Evolutionary conservation across 1,140 invertebrate genomes (phyloP).

Genomic region (Doryteuthis pealeii): DNA sequence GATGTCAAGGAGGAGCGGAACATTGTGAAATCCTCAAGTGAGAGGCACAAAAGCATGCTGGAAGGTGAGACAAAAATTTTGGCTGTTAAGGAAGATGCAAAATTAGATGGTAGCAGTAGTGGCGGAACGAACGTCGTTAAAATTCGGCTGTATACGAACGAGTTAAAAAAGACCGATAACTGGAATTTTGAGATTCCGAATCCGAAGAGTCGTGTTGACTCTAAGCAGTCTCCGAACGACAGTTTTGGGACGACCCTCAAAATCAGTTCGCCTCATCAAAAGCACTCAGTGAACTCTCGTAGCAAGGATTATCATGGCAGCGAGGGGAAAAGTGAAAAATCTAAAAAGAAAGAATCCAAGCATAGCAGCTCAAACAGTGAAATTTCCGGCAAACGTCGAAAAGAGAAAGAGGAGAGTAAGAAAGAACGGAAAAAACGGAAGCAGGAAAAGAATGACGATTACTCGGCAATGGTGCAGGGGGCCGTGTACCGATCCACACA

Average conservation of each 20-base stretch:
- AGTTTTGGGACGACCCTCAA: slow-evolving; percentile 35
- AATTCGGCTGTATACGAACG: slow-evolving; percentile 20
- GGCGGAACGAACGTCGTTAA: slow-evolving; percentile 25
- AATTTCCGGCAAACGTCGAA: slow-evolving; percentile 45
- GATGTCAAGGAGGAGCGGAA: not conserved
- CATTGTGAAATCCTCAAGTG: not conserved
- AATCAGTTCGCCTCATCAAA: slow-evolving; percentile 40
- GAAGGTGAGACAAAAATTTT: slow-evolving; percentile 5
- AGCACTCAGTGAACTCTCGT: slow-evolving; percentile 43
- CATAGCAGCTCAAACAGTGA: slow-evolving; percentile 28
- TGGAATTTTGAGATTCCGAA: not conserved
- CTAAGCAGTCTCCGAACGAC: slow-evolving; percentile 34
- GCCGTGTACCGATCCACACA: slow-evolving; percentile 38
- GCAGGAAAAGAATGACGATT: slow-evolving; percentile 30
- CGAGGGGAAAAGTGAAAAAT: slow-evolving; percentile 42
- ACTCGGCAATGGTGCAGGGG: slow-evolving; percentile 26
- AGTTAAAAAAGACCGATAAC: slow-evolving; percentile 10
- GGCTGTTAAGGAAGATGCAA: not conserved
- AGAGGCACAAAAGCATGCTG: not conserved
- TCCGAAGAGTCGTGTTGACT: slow-evolving; percentile 47
- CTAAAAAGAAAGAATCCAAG: slow-evolving; percentile 42
- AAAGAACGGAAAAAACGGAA: slow-evolving; percentile 49
- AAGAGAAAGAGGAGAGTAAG: slow-evolving; percentile 45
- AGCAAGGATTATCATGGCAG: slow-evolving; percentile 37
- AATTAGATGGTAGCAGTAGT: not conserved